Base-by-base conservation (phyloP, 1,140 invertebrate genomes). In the Apolygus lucorum region DNA sequence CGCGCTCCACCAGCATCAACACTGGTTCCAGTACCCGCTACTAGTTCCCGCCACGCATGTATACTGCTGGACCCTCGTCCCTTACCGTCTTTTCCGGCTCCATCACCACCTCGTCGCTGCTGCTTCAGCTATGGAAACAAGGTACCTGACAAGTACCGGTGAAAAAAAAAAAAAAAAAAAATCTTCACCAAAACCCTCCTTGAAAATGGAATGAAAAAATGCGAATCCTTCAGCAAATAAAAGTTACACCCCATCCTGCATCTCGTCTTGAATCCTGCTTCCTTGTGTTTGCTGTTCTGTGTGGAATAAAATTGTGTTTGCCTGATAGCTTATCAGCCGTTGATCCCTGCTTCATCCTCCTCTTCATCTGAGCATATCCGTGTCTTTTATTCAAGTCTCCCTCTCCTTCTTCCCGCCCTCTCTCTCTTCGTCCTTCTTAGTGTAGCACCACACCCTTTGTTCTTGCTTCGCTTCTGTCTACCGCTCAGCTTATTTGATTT, bases 41-140 rank as follows among this genome's bases (percentile, higher is more conserved):
- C 14, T 66, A 26, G 28, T 66, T 29, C 64, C 64, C 64, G 27
- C 64, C 17, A 66, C 64, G 64, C 64, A 66, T 66, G 64, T 66
- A 66, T 66, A 66, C 64, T 66, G 64, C 28, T 66, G 64, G 64
- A 34, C 64, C 28, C n/a, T 66, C 28, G 64, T 66, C n/a, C 64
- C 64, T n/a, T 28, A 28, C 27, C 27, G 28, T 21, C 64, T 66
- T 34, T 66, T 66, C 26, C 25, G 64, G 8, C 64, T 66, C 28
- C 64, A 66, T 34, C 64, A 29, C 29, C 64, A 29, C 64, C 27
- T 34, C 28, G 27, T 66, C 64, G 54, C 54, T 59, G 54, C 54
- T 21, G 11, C 54, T 14, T 66, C 64, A 29, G 64, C 64, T 34
- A 66, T 66, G 64, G 64, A 66, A 66, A 66, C 64, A 66, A 66